Evolutionary conservation across 2,888 invertebrate genomes (phyloP).

Genomic region (Heteropelma amictum): DNA sequence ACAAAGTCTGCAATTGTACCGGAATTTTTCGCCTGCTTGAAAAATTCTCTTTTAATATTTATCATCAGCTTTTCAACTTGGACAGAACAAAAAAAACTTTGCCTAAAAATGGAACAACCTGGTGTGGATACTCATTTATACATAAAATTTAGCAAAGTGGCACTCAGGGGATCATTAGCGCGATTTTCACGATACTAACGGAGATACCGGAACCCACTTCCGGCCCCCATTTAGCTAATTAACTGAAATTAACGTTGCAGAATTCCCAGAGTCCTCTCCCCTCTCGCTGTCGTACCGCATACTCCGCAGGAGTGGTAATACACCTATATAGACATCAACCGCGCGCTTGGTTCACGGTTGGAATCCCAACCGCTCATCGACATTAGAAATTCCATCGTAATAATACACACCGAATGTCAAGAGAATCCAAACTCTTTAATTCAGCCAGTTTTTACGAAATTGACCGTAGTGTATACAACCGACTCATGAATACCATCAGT

Average conservation of each 20-base stretch:
- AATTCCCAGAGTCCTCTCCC: slow-evolving; percentile 44
- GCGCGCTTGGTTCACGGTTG: slow-evolving; percentile 42
- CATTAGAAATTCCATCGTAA: slow-evolving; percentile 26
- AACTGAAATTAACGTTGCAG: slow-evolving; percentile 57
- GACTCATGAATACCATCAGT: no score
- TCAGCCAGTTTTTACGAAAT: no score
- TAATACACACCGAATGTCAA: background rate
- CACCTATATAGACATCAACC: background rate
- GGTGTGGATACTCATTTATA: background rate
- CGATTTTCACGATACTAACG: slow-evolving; percentile 53
- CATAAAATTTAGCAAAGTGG: slow-evolving; percentile 41
- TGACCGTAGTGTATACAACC: no score
- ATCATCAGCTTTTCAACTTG: no score
- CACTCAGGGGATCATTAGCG: slow-evolving; percentile 51
- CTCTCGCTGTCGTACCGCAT: background rate
- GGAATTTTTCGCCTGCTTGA: no score
- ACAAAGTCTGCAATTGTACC: no score
- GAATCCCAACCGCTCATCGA: slow-evolving; percentile 20
- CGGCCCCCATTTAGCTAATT: slow-evolving; percentile 56
- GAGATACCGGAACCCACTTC: slow-evolving; percentile 53
- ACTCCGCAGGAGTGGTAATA: slow-evolving; percentile 9
- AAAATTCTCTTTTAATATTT: no score
- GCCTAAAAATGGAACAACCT: no score
- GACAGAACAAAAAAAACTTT: no score
- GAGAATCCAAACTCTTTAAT: no score